Conservation (phyloP, 2,113 vertebrate species). For the Egretta garzetta region DNA sequence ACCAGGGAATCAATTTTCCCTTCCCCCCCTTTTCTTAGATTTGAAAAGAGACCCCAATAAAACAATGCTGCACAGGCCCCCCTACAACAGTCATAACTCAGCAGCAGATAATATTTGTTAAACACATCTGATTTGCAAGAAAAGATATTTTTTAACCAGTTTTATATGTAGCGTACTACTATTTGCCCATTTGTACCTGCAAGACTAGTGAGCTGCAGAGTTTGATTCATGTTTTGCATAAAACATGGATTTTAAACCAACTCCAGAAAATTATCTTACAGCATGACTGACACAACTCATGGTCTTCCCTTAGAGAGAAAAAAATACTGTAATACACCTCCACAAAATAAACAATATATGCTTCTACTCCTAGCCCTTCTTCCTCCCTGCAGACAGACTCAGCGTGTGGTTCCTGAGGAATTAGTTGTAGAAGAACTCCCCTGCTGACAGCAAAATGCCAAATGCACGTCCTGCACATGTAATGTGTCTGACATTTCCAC, state of each 20-base stretch:
- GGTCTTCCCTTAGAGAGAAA: slow-evolving; percentile 48
- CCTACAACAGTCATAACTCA: background rate
- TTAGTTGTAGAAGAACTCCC: slow-evolving; percentile 75
- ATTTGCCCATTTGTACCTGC: background rate
- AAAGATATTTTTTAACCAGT: background rate
- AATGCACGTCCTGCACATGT: slow-evolving; percentile 74
- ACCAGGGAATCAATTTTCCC: background rate
- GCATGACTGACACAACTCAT: slow-evolving; percentile 33
- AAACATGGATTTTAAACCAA: background rate
- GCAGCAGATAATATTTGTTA: background rate
- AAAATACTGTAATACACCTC: slow-evolving; percentile 13
- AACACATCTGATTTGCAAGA: background rate
- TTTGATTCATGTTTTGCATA: background rate
- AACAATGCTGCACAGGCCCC: background rate
- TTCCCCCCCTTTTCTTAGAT: rapidly evolving
- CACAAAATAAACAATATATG: slow-evolving; percentile 56
- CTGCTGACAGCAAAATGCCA: slow-evolving; percentile 84
- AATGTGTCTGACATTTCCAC: slow-evolving; percentile 82
- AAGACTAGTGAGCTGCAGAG: background rate
- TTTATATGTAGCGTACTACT: background rate
- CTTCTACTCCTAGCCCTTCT: slow-evolving; percentile 22
- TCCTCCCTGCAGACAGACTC: slow-evolving; percentile 75
- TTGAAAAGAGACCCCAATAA: background rate
- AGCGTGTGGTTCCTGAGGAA: slow-evolving; percentile 79
- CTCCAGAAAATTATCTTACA: slow-evolving; percentile 37